Evolutionary conservation across 1,140 invertebrate genomes (phyloP), one percentile per base, ranked within the genome.

Genomic region (Rhagoletis zephyria): DNA sequence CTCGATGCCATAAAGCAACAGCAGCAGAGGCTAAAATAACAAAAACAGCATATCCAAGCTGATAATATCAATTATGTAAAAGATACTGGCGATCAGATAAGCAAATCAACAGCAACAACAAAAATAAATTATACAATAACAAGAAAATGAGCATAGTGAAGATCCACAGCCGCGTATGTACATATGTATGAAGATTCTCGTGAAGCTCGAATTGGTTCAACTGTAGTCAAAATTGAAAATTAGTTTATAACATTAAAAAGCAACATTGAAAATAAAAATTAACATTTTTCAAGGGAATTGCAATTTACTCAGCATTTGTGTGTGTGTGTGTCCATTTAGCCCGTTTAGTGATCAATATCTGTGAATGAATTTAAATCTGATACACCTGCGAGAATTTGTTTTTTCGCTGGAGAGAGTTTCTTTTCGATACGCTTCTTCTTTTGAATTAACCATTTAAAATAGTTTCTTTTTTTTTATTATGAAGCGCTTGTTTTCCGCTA

Each of bases 61-160:
- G 67, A 74, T 74, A 74, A 74, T 74, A 74, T 74, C 67, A 74
- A 74, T 74, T 74, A 74, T 74, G 67, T 74, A 45, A 74, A 74
- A 74, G 67, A 74, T 74, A 74, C 67, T 74, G 67, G 45, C 67
- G 67, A 2, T 16, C 40, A 45, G 67, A 74, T 74, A 74, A 74
- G 67, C 67, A 74, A 74, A 74, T 48, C 67, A 74, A 74, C 67
- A 74, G 67, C 67, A 74, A 45, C 40, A 48, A 74, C 42, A 48
- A 74, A 9, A 74, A 74, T 14, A 45, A 12, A 45, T 2, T 2
- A n/a, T 45, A 74, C 1, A 74, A 74, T 12, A 48, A 12, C 40
- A 70, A 48, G 30, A n/a, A 16, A 48, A 74, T 45, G 0, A 40
- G 2, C 19, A 10, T 9, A 30, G 4, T 40, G 64, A 40, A 10